Percentiles rank a stretch among this genome's conserved stretches.
Evolutionary conservation across 2,888 invertebrate species (phyloP).

Genomic region (Entomobrya proxima): DNA sequence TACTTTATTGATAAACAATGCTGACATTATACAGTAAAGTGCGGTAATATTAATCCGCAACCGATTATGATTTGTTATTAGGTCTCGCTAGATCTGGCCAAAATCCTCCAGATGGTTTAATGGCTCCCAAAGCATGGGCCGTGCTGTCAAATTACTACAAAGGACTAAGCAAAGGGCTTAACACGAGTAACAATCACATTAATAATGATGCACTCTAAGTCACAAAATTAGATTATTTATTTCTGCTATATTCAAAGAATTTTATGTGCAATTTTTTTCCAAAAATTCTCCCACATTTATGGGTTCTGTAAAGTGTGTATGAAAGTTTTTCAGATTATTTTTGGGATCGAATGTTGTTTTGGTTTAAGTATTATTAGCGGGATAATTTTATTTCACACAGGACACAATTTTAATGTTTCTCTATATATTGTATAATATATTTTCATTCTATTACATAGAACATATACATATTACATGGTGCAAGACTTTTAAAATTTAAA

Average conservation of each 20-base stretch:
- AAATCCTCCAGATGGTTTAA: constrained; percentile 96
- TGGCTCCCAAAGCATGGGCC: constrained; percentile 97
- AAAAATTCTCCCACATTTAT: constrained; percentile 26
- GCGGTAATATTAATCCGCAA: too few species aligned
- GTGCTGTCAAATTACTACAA: constrained; percentile 89
- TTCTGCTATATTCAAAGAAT: not conserved
- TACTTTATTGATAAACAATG: too few species aligned
- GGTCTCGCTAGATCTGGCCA: constrained; percentile 87
- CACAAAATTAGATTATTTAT: constrained; percentile 16
- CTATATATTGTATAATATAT: not conserved
- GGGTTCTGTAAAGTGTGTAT: not conserved
- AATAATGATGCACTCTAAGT: constrained; percentile 41
- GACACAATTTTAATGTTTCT: not conserved
- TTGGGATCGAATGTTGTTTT: not conserved
- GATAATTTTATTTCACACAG: constrained; percentile 17
- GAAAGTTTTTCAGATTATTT: not conserved
- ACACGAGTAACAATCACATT: constrained; percentile 65
- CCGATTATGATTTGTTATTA: constrained; percentile 64
- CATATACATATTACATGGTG: not conserved
- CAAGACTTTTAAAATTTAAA: not conserved
- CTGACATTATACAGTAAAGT: too few species aligned
- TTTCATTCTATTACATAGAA: not conserved
- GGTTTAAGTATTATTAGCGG: constrained; percentile 34
- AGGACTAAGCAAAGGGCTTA: constrained; percentile 65
- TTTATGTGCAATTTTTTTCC: not conserved